Base-by-base conservation (phyloP, 2,797 vertebrate genomes). In the Fistularia commersonii region DNA sequence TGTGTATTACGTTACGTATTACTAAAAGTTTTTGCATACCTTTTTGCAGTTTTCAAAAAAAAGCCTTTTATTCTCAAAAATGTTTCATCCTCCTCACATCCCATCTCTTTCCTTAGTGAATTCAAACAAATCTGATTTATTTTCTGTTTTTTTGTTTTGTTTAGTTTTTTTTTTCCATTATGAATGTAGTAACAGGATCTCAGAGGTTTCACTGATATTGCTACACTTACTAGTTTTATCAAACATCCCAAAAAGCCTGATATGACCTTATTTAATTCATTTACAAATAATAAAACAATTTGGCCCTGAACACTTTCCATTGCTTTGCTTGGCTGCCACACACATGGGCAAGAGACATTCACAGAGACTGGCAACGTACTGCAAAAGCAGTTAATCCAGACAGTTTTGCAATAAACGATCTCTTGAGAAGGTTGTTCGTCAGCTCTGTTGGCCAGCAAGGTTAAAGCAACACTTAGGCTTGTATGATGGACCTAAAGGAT, bases 261-360 rank as follows among this genome's bases (percentile, higher is more conserved):
- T 87, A 85, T 82, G 82, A 85, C 87, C 88, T 88, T 86, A 89
- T 88, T 88, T 76, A 74, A 81, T 79, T 82, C 77, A 85, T 80
- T 80, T 76, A 73, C 66, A 74, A 87, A 87, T 66, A 77, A 77
- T 87, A 85, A 87, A 83, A 80, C 76, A 86, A 87, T 90, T 90
- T 89, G 62, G 75, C 55, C 63, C 77, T 11, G 52, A 86, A 81
- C 84, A 83, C 82, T 87, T 85, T 82, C 80, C 64, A 67, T 83
- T 76, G 66, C 57, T 72, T 80, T 72, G 74, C 77, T 61, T 57
- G 54, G 45, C 54, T 0, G 31, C 32, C 40, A 43, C 49, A 57
- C 41, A n/a, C 55, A 45, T 36, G 23, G n/a, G 23, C 46, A 7
- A 35, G n/a, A 38, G 45, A 31, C 32, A 51, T 40, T 49, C 42